These are phyloP conservation scores for Phthorimaea operculella DNA, from an alignment of 1,140 invertebrate genomes.

Conservation along the genomic window DNA sequence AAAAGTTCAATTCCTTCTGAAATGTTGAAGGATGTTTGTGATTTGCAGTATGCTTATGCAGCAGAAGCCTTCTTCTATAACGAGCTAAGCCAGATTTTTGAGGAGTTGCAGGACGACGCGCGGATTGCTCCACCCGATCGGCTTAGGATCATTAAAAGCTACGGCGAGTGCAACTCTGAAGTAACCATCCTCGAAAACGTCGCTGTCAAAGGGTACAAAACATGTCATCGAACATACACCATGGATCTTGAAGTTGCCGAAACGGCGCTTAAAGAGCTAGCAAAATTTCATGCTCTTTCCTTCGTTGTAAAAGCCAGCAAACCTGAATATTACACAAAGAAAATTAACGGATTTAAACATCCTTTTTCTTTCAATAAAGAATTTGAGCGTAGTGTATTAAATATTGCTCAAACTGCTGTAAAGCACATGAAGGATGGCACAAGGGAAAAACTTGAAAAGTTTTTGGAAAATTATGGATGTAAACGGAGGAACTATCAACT, in stretches of 20 bases:
- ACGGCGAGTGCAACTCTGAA: constrained; percentile 26
- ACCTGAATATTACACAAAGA: background rate
- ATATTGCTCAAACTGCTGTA: background rate
- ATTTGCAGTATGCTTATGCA: constrained; percentile 19
- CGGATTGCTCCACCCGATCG: constrained; percentile 26
- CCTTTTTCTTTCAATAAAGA: background rate
- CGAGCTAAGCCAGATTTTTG: constrained; percentile 27
- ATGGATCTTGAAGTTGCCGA: constrained; percentile 31
- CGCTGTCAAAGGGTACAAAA: constrained; percentile 32
- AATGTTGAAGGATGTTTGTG: constrained; percentile 5
- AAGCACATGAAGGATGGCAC: background rate
- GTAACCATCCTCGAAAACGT: constrained; percentile 44
- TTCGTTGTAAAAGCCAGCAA: background rate
- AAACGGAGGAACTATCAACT: background rate
- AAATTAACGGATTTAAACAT: background rate
- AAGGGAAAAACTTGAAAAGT: background rate
- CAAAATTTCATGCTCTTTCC: constrained; percentile 25
- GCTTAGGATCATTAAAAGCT: constrained; percentile 36
- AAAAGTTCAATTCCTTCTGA: constrained; percentile 15
- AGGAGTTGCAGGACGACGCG: constrained; percentile 29
- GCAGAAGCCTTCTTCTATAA: constrained; percentile 36
- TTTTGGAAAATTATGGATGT: background rate
- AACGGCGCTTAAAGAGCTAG: constrained; percentile 19
- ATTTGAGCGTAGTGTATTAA: background rate
- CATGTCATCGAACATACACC: constrained; percentile 27